A percentile compares a stretch with the other conserved stretches of the same genome.
These are phyloP conservation scores for Nephrotoma guestfalica DNA, from an alignment of 2,888 invertebrate genomes.

Conservation along the genomic window DNA sequence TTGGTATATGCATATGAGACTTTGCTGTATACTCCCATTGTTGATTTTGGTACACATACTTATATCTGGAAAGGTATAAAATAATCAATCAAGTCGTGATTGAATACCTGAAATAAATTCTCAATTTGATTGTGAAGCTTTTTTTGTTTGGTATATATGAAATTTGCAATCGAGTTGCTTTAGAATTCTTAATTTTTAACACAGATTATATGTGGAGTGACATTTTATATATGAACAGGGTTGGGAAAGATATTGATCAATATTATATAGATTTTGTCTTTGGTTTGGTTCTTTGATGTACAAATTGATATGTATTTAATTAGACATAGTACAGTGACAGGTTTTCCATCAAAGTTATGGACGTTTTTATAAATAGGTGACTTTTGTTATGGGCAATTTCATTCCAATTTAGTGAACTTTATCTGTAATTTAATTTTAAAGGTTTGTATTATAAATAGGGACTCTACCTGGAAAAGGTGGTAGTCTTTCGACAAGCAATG, in stretches of 20 bases:
- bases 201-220: background rate
- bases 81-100: background rate
- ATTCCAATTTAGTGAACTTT: no score
- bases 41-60: background rate
- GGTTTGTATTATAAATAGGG: no score
- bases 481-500: no score
- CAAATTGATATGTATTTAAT: no score
- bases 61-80: background rate
- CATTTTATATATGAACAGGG: background rate
- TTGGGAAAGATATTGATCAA: background rate
- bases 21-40: background rate
- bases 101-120: background rate
- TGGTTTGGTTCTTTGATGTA: no score
- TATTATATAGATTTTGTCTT: no score
- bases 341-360: no score
- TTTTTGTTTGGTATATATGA: background rate
- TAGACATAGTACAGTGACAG: no score
- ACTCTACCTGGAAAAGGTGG: no score
- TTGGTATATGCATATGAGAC: background rate
- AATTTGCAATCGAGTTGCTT: background rate
- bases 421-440: no score
- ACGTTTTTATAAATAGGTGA: no score
- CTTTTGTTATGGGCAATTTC: no score
- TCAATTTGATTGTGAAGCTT: background rate
- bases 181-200: background rate